Conservation (phyloP, 2,113 vertebrate species). For the Progne subis region DNA sequence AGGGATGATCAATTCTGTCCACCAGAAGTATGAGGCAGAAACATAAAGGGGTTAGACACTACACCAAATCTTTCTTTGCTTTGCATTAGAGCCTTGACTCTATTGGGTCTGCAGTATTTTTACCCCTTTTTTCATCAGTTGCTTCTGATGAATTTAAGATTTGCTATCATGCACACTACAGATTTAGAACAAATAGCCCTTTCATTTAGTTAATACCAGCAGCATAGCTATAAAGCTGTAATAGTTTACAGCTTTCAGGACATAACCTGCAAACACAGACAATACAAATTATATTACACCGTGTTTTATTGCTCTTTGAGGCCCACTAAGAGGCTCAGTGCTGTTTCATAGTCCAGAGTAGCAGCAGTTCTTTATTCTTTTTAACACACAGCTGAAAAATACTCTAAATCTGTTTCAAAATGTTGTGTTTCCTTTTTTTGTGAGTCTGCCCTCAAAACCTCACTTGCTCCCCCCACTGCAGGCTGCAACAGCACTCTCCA, state of each 20-base stretch:
- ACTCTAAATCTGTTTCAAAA: background rate
- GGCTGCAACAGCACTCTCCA: background rate
- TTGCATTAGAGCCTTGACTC: background rate
- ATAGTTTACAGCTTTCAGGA: conserved; percentile 71
- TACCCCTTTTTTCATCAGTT: conserved; percentile 11
- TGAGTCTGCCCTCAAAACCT: background rate
- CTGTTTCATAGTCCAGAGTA: background rate
- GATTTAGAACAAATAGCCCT: conserved; percentile 71
- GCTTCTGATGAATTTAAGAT: conserved; percentile 60
- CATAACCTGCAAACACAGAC: conserved; percentile 74
- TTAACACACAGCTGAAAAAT: conserved; percentile 12
- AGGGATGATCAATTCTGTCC: background rate
- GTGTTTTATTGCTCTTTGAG: conserved; percentile 52
- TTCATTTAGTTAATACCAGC: conserved; percentile 73
- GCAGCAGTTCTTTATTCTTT: conserved; percentile 36
- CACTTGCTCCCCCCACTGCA: background rate
- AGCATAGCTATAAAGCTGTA: conserved; percentile 67
- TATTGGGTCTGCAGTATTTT: conserved; percentile 37
- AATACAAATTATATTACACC: conserved; percentile 69
- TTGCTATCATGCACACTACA: background rate
- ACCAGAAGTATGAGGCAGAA: background rate
- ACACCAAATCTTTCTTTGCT: background rate
- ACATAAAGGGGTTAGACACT: background rate
- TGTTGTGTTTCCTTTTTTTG: background rate
- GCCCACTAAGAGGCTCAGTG: conserved; percentile 20